Evolutionary conservation across 2,113 vertebrate species (phyloP).

Genomic region (Microtus ochrogaster): DNA sequence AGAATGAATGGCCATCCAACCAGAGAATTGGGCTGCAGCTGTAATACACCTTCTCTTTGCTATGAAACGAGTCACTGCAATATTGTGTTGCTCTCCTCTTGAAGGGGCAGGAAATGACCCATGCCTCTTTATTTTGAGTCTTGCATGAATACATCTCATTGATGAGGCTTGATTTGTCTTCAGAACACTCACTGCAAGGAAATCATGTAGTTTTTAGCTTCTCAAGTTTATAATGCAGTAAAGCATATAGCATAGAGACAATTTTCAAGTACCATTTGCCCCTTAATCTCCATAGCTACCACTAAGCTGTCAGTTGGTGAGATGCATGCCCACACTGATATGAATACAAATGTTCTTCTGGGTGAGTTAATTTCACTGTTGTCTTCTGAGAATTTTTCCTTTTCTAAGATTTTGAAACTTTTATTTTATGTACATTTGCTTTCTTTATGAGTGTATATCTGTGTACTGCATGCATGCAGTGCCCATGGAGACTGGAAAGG

Average conservation of each 20-base stretch:
- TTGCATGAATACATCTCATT: background rate
- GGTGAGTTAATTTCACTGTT: background rate
- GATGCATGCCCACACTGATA: background rate
- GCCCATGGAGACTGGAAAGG: background rate
- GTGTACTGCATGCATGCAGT: background rate
- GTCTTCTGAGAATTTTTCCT: background rate
- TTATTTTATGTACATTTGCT: background rate
- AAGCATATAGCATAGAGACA: background rate
- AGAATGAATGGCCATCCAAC: background rate
- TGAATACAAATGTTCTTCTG: background rate
- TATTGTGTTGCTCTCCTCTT: no score
- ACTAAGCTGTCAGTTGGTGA: background rate
- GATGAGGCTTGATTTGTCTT: background rate
- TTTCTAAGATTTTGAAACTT: background rate
- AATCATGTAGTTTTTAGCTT: background rate
- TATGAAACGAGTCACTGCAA: background rate
- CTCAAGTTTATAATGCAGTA: background rate
- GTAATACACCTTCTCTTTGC: background rate
- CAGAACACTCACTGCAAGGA: background rate
- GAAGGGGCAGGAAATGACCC: background rate
- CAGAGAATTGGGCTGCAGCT: background rate
- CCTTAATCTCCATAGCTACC: background rate
- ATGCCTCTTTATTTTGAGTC: background rate
- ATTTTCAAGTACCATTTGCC: background rate
- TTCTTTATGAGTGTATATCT: background rate